Conservation (phyloP, 2,113 vertebrate genomes). For the Pheucticus melanocephalus region DNA sequence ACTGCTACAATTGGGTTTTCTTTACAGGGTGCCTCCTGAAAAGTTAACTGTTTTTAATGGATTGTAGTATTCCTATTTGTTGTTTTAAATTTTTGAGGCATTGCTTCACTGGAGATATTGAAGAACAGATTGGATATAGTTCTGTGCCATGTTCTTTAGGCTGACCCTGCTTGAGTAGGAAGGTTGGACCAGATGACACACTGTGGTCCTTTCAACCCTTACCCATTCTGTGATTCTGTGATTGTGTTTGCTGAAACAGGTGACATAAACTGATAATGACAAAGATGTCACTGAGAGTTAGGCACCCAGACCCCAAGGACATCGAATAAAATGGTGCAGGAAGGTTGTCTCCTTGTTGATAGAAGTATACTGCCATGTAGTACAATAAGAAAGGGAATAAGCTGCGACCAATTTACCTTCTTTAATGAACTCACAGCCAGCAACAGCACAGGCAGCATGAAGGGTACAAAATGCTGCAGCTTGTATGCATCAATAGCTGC, state of each 20-base stretch:
- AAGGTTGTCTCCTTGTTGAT: neutral
- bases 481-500: accelerated
- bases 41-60: neutral
- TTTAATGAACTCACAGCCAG: neutral
- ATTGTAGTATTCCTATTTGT: neutral
- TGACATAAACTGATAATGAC: neutral
- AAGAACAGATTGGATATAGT: neutral
- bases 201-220: neutral
- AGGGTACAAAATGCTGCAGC: neutral
- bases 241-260: neutral
- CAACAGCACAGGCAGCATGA: neutral
- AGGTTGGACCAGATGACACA: neutral
- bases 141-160: neutral
- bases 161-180: neutral
- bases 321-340: neutral
- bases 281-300: neutral
- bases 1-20: neutral
- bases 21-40: neutral
- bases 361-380: neutral
- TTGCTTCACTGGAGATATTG: neutral
- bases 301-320: neutral
- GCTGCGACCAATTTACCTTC: neutral
- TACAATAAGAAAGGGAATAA: neutral
- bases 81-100: neutral
- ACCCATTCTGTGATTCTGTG: neutral